Conservation (phyloP, 2,888 invertebrate species). For the Gibbula magus region DNA sequence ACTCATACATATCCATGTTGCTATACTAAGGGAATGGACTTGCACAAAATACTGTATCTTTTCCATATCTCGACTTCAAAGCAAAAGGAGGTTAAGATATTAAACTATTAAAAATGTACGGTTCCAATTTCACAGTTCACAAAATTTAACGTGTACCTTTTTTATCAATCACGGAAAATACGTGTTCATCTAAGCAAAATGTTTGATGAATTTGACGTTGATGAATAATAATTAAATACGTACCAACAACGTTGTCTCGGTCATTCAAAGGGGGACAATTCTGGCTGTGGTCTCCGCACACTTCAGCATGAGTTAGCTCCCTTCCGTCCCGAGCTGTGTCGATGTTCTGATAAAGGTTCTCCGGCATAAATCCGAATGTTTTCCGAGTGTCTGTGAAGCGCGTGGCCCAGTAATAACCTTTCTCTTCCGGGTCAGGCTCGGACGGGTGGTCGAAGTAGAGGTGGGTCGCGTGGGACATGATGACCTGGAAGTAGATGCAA, state of each 20-base stretch:
- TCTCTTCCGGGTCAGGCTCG: slow-evolving; percentile 63
- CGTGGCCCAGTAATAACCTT: slow-evolving; percentile 64
- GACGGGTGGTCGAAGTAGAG: slow-evolving; percentile 65
- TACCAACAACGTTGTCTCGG: slow-evolving; percentile 67
- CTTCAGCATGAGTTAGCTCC: slow-evolving; percentile 34
- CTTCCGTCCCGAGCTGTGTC: slow-evolving; percentile 31
- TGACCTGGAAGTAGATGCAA: slow-evolving; percentile 43
- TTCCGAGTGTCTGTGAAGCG: slow-evolving; percentile 52
- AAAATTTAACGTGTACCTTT: too few relatives aligned
- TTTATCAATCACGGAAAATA: too few relatives aligned
- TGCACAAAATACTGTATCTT: too few relatives aligned
- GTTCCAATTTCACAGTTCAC: too few relatives aligned
- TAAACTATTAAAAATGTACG: too few relatives aligned
- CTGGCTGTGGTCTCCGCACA: slow-evolving; percentile 48
- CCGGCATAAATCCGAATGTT: slow-evolving; percentile 51
- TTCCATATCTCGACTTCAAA: too few relatives aligned
- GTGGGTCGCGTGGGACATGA: slow-evolving; percentile 55
- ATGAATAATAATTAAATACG: background rate
- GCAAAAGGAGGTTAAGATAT: too few relatives aligned
- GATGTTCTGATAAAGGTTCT: slow-evolving; percentile 52
- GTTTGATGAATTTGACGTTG: too few relatives aligned
- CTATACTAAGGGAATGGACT: too few relatives aligned
- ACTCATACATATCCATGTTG: too few relatives aligned
- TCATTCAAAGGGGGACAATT: slow-evolving; percentile 52
- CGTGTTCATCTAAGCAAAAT: too few relatives aligned